A percentile compares a stretch with the other conserved stretches of the same genome.
These are phyloP conservation scores for Paedocypris sp. DNA, from an alignment of 2,113 vertebrate species.

Conservation along the genomic window DNA sequence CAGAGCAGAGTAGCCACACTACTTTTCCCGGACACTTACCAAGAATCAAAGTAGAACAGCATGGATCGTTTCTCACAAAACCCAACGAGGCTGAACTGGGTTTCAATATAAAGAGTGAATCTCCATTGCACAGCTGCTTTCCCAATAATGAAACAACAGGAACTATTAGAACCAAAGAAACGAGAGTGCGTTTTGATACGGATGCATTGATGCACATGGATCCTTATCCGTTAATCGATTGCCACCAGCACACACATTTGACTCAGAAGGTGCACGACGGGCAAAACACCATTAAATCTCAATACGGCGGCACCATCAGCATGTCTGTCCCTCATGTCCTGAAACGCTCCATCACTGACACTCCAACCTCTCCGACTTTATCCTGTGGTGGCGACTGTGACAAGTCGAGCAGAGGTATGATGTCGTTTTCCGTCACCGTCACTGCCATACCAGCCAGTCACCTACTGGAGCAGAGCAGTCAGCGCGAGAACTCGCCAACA, in stretches of 20 bases:
- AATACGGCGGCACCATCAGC: slow-evolving; percentile 82
- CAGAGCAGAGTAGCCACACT: slow-evolving; percentile 34
- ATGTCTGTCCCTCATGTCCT: slow-evolving; percentile 73
- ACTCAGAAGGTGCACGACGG: slow-evolving; percentile 58
- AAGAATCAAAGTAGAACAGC: slow-evolving; percentile 51
- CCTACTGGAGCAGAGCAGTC: slow-evolving; percentile 50
- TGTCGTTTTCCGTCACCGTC: slow-evolving; percentile 97
- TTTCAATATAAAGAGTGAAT: slow-evolving; percentile 52
- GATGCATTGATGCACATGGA: slow-evolving; percentile 58
- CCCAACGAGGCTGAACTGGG: slow-evolving; percentile 31
- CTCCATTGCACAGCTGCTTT: slow-evolving; percentile 30
- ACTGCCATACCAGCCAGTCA: slow-evolving; percentile 81
- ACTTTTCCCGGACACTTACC: slow-evolving; percentile 35
- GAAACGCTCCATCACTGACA: slow-evolving; percentile 50
- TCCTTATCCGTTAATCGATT: slow-evolving; percentile 46
- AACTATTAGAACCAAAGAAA: slow-evolving; percentile 63
- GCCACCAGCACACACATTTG: slow-evolving; percentile 56
- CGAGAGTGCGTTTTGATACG: slow-evolving; percentile 58
- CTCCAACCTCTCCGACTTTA: slow-evolving; percentile 34
- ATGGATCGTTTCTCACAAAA: slow-evolving; percentile 42
- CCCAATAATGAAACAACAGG: slow-evolving; percentile 40
- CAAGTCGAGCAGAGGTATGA: slow-evolving; percentile 67
- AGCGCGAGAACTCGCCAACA: slow-evolving; percentile 65
- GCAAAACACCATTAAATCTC: slow-evolving; percentile 55
- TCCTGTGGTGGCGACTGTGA: slow-evolving; percentile 33